A percentile compares a stretch with the other conserved stretches of the same genome.
phyloP scores from a whole-genome alignment of 2,888 invertebrate species.

The Oxytorus armatus region DNA sequence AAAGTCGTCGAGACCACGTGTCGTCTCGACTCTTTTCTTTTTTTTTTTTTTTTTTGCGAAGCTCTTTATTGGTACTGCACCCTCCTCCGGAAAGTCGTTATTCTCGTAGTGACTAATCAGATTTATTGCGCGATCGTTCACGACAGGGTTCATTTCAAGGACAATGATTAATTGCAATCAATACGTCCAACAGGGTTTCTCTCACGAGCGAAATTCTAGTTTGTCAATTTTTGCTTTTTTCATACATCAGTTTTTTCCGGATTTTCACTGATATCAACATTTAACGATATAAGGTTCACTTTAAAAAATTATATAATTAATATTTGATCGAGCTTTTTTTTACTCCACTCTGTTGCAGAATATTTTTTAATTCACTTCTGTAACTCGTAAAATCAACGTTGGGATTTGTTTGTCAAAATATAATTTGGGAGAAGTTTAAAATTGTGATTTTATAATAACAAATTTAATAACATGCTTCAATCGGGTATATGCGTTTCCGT shows the following conservation, averaged over 20 bases:
- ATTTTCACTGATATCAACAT: too few species aligned
- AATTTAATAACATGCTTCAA: too few species aligned
- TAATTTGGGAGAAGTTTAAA: too few species aligned
- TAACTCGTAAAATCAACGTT: too few species aligned
- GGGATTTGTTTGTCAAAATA: neutral
- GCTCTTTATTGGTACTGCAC: conserved; percentile 44
- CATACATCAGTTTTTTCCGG: neutral
- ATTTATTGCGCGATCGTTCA: conserved; percentile 49
- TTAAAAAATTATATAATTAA: neutral
- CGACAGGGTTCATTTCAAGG: conserved; percentile 49
- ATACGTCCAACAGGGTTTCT: conserved; percentile 43
- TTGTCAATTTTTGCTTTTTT: neutral
- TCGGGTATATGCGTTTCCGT: neutral
- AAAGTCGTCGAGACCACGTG: conserved; percentile 6
- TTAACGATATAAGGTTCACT: too few species aligned
- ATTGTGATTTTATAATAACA: too few species aligned
- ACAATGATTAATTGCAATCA: conserved; percentile 66
- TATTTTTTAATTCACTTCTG: too few species aligned
- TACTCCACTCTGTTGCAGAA: too few species aligned
- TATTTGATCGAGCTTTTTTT: neutral
- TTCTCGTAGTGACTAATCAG: conserved; percentile 57
- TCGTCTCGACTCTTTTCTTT: conserved; percentile 23
- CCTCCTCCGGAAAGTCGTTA: conserved; percentile 52
- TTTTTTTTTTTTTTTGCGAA: conserved; percentile 16
- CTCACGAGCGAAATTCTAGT: neutral